Base-by-base conservation (phyloP, 2,797 vertebrate species). In the Cheirogaleus major region DNA sequence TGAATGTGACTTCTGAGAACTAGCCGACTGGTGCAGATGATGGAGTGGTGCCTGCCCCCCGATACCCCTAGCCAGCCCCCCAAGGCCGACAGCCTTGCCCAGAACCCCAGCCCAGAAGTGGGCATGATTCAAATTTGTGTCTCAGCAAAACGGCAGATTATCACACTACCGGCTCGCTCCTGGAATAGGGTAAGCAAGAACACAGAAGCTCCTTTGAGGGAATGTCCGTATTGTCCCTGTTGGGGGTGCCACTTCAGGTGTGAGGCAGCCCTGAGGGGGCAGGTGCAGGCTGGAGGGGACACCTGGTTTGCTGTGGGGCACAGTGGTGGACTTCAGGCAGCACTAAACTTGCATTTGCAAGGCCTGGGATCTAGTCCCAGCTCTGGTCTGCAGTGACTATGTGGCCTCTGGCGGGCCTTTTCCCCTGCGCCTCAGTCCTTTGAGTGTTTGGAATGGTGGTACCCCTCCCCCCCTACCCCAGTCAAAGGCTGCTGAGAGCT, bases 1-100 rank as follows among this genome's bases (percentile, higher is more conserved):
- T 67, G n/a, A 52, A 52, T 85, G 48, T 13, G 43, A 83, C 8
- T 72, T 87, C 76, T 93, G 76, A 93, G 81, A 78, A 18, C 76
- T 87, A 59, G n/a, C 2, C 4, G 17, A 50, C 55, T 27, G 84
- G 43, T 11, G 8, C 43, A 86, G 59, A 45, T 22, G 43, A 38
- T 12, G 14, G 67, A 43, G 50, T 30, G 2, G 30, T 10, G 30
- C 25, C 38, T 43, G 20, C 1, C n/a, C 35, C 61, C 23, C 52
- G 7, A 23, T 7, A 0, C 30, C 30, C 41, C 23, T 22, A 30
- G 41, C 38, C 23, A 57, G 70, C 27, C 81, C 27, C 55, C 4
- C 4, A 22, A 27, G 27, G 48, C n/a, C 15, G 48, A 73, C 48
- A 50, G 11, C 18, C 93, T 80, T 27, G 45, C 7, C 23, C 13